These are phyloP conservation scores for Serripes groenlandicus DNA, from an alignment of 2,888 invertebrate species.

Conservation along the genomic window DNA sequence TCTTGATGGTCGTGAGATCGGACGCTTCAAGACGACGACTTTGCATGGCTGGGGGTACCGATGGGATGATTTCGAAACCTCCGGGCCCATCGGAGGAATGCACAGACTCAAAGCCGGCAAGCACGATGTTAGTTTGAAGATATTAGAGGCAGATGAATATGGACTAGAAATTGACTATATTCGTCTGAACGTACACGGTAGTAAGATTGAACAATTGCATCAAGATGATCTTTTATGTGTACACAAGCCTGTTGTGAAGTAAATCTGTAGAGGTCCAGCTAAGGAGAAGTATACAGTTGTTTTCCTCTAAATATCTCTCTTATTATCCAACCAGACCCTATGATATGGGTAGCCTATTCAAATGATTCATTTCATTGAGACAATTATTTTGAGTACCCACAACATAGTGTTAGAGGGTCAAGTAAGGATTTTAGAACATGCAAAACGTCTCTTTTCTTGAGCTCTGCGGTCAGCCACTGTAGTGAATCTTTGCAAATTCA, in stretches of 20 bases:
- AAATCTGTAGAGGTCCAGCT: too few species aligned
- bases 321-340: too few species aligned
- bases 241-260: slow-evolving; percentile 42
- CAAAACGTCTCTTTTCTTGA: too few species aligned
- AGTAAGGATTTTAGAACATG: too few species aligned
- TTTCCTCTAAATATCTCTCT: too few species aligned
- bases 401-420: too few species aligned
- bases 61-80: slow-evolving; percentile 65
- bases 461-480: too few species aligned
- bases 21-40: slow-evolving; percentile 49
- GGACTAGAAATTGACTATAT: slow-evolving; percentile 70
- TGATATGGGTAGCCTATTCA: too few species aligned
- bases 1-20: slow-evolving; percentile 51
- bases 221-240: slow-evolving; percentile 61
- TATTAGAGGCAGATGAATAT: slow-evolving; percentile 57
- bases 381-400: too few species aligned
- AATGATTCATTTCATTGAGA: too few species aligned
- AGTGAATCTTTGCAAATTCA: too few species aligned
- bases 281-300: too few species aligned
- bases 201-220: slow-evolving; percentile 26
- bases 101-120: slow-evolving; percentile 40
- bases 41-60: slow-evolving; percentile 52
- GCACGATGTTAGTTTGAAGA: slow-evolving; percentile 50
- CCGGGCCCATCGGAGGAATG: slow-evolving; percentile 54
- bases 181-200: slow-evolving; percentile 59